These are phyloP conservation scores for Drosophila barbarae DNA, from an alignment of 2,888 invertebrate species.

Conservation along the genomic window DNA sequence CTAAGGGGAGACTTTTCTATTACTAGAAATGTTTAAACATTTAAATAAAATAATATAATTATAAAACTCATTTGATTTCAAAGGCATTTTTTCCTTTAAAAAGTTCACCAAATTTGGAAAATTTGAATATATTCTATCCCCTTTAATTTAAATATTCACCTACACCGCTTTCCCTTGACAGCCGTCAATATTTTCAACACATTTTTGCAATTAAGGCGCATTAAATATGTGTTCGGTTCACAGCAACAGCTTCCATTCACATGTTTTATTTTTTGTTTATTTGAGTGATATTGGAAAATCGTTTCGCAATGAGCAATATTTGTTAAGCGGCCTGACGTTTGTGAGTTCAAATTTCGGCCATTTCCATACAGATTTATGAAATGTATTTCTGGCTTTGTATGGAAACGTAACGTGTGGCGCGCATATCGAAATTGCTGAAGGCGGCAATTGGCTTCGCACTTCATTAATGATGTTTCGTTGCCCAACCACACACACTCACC, in stretches of 20 bases:
- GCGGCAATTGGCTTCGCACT: conserved; percentile 69
- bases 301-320: conserved; percentile 36
- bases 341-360: conserved; percentile 53
- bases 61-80: background rate
- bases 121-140: background rate
- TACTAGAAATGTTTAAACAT: background rate
- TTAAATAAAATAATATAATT: background rate
- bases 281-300: conserved; percentile 52
- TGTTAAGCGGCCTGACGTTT: conserved; percentile 22
- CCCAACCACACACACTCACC: conserved; percentile 18
- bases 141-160: conserved; percentile 3
- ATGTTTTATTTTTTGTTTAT: conserved; percentile 56
- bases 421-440: conserved; percentile 38
- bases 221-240: conserved; percentile 33
- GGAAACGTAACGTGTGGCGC: conserved; percentile 3
- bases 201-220: conserved; percentile 50
- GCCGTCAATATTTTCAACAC: conserved; percentile 30
- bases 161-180: conserved; percentile 17
- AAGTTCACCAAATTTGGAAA: too few relatives aligned
- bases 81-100: background rate
- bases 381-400: background rate
- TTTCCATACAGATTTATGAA: conserved; percentile 12
- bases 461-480: conserved; percentile 57
- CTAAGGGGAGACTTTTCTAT: too few relatives aligned
- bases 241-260: conserved; percentile 6